Conservation (phyloP, 2,888 invertebrate genomes). For the Augiades crinisus region DNA sequence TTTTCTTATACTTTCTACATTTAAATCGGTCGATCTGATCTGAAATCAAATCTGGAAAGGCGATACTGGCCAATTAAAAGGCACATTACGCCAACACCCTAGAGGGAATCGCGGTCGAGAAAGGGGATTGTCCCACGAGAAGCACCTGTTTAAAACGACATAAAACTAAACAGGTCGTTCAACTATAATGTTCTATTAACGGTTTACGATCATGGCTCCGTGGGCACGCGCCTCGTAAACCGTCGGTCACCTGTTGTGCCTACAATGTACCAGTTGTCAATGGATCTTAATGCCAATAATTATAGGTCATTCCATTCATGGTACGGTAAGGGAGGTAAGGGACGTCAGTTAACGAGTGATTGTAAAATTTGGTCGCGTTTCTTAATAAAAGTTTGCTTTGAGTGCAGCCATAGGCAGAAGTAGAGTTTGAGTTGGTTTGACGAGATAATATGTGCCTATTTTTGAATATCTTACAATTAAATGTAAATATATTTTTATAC, state of each 20-base stretch:
- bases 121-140: constrained; percentile 6
- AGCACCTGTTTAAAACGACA: constrained; percentile 47
- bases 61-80: too few relatives aligned
- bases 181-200: constrained; percentile 52
- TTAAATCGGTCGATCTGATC: too few relatives aligned
- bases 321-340: background rate
- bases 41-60: too few relatives aligned
- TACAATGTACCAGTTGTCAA: constrained; percentile 66
- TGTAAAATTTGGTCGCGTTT: background rate
- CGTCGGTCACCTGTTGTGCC: constrained; percentile 73
- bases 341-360: background rate
- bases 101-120: too few relatives aligned
- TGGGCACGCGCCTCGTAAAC: constrained; percentile 70
- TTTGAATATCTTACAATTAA: too few relatives aligned
- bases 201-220: constrained; percentile 51
- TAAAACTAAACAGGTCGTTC: constrained; percentile 67
- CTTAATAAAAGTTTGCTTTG: background rate
- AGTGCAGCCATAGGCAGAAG: too few relatives aligned
- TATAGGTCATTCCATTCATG: constrained; percentile 56
- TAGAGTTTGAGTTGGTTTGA: too few relatives aligned
- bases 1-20: too few relatives aligned
- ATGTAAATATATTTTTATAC: too few relatives aligned
- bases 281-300: constrained; percentile 68
- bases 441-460: too few relatives aligned
- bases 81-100: too few relatives aligned